A percentile compares a stretch with the other conserved stretches of the same genome.
Evolutionary conservation across 1,140 invertebrate species (phyloP).

Genomic region (Listronotus bonariensis): DNA sequence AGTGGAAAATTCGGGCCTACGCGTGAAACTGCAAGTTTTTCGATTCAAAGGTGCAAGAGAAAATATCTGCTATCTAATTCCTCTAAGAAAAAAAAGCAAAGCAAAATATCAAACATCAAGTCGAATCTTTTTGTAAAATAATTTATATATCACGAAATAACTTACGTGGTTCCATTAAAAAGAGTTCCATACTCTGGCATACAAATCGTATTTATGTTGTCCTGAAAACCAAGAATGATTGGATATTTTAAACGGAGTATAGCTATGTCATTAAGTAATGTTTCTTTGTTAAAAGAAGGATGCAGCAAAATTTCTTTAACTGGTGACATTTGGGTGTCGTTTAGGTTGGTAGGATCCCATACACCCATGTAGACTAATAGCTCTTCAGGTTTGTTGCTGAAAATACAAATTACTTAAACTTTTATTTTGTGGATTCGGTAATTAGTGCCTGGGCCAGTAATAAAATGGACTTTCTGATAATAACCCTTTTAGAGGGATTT

Average conservation of each 20-base stretch:
- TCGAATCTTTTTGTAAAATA: no score
- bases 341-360: slow-evolving; percentile 33
- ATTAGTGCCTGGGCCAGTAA: no score
- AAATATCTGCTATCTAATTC: no score
- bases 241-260: slow-evolving; percentile 61
- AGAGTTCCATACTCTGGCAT: slow-evolving; percentile 53
- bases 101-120: no score
- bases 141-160: no score
- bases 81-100: no score
- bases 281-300: slow-evolving; percentile 60
- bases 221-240: slow-evolving; percentile 54
- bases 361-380: slow-evolving; percentile 44
- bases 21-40: no score
- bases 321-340: slow-evolving; percentile 33
- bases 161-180: slow-evolving; percentile 44
- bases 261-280: slow-evolving; percentile 68
- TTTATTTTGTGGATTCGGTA: no score
- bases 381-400: slow-evolving; percentile 31
- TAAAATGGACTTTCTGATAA: no score
- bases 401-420: slow-evolving; percentile 5
- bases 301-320: slow-evolving; percentile 54
- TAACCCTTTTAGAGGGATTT: no score
- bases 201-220: slow-evolving; percentile 65
- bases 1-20: no score
- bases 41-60: no score